A percentile compares a stretch with the other conserved stretches of the same genome.
phyloP scores from a whole-genome alignment of 2,797 vertebrate species.

The Anguilla pacifica region DNA sequence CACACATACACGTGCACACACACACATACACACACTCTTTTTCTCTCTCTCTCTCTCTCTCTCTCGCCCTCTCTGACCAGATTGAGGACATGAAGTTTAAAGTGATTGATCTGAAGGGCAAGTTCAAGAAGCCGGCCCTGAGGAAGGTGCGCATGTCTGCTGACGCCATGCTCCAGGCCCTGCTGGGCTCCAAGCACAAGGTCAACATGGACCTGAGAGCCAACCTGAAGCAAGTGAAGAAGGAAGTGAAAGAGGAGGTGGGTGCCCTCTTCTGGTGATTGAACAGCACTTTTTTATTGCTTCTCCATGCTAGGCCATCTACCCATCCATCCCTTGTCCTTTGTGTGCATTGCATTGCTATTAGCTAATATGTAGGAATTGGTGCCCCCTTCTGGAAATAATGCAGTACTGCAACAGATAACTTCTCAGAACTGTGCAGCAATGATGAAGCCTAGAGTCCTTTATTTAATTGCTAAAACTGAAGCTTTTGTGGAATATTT shows the following conservation, averaged over 20 bases:
- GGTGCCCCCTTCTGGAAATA: neutral
- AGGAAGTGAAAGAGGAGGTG: constrained; percentile 51
- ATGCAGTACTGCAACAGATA: neutral
- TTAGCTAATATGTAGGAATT: neutral
- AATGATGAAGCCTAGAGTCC: neutral
- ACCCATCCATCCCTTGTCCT: neutral
- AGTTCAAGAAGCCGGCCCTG: constrained; percentile 52
- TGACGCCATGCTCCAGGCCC: constrained; percentile 52
- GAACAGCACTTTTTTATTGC: neutral
- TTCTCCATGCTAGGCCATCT: neutral
- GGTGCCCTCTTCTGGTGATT: neutral
- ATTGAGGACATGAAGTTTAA: constrained; percentile 47
- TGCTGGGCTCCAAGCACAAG: constrained; percentile 49
- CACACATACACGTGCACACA: neutral
- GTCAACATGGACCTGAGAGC: constrained; percentile 52
- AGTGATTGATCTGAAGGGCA: constrained; percentile 51
- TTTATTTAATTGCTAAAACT: neutral
- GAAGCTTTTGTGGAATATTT: neutral
- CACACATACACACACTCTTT: no score
- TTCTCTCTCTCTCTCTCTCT: neutral
- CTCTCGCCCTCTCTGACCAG: constrained; percentile 26
- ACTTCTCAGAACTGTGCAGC: neutral
- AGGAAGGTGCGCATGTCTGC: constrained; percentile 52
- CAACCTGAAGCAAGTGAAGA: constrained; percentile 54
- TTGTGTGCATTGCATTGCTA: neutral